Percentiles rank a stretch among this genome's conserved stretches.
phyloP scores from a whole-genome alignment of 2,797 vertebrate species.

The Lycodopsis pacificus region DNA sequence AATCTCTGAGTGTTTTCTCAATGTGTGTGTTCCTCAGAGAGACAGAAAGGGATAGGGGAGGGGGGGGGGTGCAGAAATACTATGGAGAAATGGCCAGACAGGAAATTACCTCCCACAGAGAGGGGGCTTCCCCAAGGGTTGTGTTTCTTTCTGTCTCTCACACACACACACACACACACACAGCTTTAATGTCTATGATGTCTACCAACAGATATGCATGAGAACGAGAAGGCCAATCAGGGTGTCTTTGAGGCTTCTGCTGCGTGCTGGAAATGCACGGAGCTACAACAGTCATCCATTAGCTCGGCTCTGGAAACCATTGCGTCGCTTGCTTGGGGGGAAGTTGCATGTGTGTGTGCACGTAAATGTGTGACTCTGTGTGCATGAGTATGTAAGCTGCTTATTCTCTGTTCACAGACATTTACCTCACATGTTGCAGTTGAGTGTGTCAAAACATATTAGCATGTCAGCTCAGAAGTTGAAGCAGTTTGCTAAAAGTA shows the following conservation, averaged over 20 bases:
- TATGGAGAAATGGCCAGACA: slow-evolving; percentile 63
- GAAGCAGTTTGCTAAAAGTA: neutral
- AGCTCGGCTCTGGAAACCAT: slow-evolving; percentile 53
- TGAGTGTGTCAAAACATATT: neutral
- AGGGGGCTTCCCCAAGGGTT: slow-evolving; percentile 68
- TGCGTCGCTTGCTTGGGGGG: slow-evolving; percentile 42
- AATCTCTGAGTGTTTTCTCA: slow-evolving; percentile 48
- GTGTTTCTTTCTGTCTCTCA: slow-evolving; percentile 47
- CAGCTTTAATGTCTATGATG: slow-evolving; percentile 40
- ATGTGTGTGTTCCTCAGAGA: slow-evolving; percentile 64
- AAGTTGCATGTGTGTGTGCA: neutral
- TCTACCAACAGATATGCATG: slow-evolving; percentile 66
- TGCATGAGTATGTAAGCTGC: neutral
- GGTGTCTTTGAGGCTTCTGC: slow-evolving; percentile 19
- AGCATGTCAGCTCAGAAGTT: neutral
- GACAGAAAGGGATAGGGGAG: slow-evolving; percentile 9
- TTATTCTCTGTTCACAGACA: neutral
- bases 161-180: slow-evolving; percentile 35
- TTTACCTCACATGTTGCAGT: neutral
- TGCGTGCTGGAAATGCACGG: slow-evolving; percentile 31
- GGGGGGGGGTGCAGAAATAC: slow-evolving; percentile 30
- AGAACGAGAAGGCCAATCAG: slow-evolving; percentile 40
- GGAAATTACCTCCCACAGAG: slow-evolving; percentile 77
- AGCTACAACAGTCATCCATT: slow-evolving; percentile 32
- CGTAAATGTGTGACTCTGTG: neutral